A percentile compares a stretch with the other conserved stretches of the same genome.
These are phyloP conservation scores for Mesorhabditis belari DNA, from an alignment of 2,888 invertebrate genomes.

Conservation along the genomic window DNA sequence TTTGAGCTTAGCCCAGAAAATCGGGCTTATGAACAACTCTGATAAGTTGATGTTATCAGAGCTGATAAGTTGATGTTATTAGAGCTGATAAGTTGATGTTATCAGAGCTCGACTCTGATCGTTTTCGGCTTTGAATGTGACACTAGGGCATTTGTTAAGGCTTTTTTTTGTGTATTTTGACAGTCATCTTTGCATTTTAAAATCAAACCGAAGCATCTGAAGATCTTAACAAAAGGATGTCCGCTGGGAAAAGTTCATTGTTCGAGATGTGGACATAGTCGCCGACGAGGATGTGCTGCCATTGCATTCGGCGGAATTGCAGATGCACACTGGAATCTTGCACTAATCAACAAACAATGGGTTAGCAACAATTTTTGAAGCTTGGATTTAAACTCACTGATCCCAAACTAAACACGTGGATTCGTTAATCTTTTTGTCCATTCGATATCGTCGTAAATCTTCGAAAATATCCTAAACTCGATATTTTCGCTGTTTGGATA, in stretches of 20 bases:
- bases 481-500: background rate
- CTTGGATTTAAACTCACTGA: conserved; percentile 20
- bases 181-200: too few species aligned
- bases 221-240: conserved; percentile 64
- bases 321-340: conserved; percentile 10
- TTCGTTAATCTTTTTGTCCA: conserved; percentile 88
- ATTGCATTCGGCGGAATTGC: conserved; percentile 56
- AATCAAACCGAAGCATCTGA: background rate
- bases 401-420: conserved; percentile 76
- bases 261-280: conserved; percentile 90
- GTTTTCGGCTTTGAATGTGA: too few species aligned
- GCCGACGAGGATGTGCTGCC: conserved; percentile 84
- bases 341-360: background rate
- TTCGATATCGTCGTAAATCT: conserved; percentile 77
- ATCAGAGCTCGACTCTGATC: too few species aligned
- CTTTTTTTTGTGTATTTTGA: too few species aligned
- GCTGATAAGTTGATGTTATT: too few species aligned
- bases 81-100: too few species aligned
- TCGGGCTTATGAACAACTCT: too few species aligned
- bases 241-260: conserved; percentile 92
- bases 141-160: too few species aligned
- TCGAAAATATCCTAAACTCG: conserved; percentile 80
- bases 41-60: too few species aligned
- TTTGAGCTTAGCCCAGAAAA: background rate
- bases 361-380: conserved; percentile 54